A percentile compares a stretch with the other conserved stretches of the same genome.
Evolutionary conservation across 2,113 vertebrate species (phyloP).

Genomic region (Catharus minimus): DNA sequence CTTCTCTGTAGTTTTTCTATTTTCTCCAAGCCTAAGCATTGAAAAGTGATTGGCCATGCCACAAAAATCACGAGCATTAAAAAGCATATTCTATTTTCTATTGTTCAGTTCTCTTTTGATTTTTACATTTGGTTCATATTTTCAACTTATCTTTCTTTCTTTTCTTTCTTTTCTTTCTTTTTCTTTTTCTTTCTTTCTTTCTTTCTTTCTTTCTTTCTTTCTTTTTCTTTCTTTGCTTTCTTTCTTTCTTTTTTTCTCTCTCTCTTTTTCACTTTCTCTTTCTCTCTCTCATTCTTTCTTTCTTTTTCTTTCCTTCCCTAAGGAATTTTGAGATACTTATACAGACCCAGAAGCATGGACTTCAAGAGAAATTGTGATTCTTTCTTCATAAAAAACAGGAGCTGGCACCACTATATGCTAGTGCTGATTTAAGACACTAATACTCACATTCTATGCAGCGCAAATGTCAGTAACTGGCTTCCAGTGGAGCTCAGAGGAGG

Average conservation of each 20-base stretch:
- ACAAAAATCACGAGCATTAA: background rate
- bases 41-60: background rate
- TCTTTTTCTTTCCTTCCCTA: background rate
- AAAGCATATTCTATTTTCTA: constrained; percentile 1
- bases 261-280: rapidly evolving
- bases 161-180: background rate
- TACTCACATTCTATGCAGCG: background rate
- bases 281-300: rapidly evolving
- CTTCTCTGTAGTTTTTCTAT: background rate
- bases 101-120: background rate
- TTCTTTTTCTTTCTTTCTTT: background rate
- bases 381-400: background rate
- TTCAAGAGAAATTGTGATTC: background rate
- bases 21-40: background rate
- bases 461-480: constrained; percentile 12
- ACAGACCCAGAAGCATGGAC: background rate
- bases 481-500: constrained; percentile 12
- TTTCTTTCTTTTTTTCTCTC: background rate
- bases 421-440: constrained; percentile 1
- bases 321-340: background rate
- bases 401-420: background rate
- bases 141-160: background rate
- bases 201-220: background rate
- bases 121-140: constrained; percentile 12
- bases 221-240: rapidly evolving